These are phyloP conservation scores for Leucania comma DNA, from an alignment of 2,888 invertebrate species.

Conservation along the genomic window DNA sequence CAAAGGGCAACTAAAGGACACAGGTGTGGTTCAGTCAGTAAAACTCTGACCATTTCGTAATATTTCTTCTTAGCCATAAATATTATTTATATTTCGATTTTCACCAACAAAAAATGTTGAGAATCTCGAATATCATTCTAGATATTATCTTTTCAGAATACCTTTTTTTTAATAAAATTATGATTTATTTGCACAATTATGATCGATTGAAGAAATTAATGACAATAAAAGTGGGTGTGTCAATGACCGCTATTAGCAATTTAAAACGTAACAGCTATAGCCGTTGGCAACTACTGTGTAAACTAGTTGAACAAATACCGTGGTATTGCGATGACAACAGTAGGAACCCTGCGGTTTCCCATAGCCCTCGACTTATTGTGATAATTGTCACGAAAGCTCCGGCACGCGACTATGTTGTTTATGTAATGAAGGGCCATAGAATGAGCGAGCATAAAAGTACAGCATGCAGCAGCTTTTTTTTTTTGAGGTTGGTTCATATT, in stretches of 20 bases:
- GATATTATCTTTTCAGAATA: too few relatives aligned
- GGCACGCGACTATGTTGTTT: constrained; percentile 63
- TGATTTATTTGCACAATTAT: too few relatives aligned
- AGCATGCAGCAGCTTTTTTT: too few relatives aligned
- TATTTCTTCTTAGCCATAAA: too few relatives aligned
- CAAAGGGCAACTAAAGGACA: too few relatives aligned
- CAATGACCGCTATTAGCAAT: not conserved
- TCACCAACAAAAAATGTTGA: too few relatives aligned
- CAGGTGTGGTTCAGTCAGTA: too few relatives aligned
- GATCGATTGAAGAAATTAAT: not conserved
- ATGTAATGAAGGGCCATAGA: constrained; percentile 30
- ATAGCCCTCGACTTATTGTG: constrained; percentile 46
- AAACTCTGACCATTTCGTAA: too few relatives aligned
- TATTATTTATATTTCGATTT: too few relatives aligned
- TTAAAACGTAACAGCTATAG: not conserved
- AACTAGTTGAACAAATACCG: constrained; percentile 40
- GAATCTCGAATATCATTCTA: too few relatives aligned
- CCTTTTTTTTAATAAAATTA: too few relatives aligned
- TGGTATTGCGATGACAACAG: constrained; percentile 24
- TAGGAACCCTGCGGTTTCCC: constrained; percentile 29
- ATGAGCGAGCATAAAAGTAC: constrained; percentile 8
- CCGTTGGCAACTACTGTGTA: constrained; percentile 26
- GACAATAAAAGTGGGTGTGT: not conserved
- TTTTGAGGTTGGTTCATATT: too few relatives aligned
- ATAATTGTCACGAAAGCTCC: constrained; percentile 64